Conservation (phyloP, 2,888 invertebrate genomes). For the Cheilosia vulpina region DNA sequence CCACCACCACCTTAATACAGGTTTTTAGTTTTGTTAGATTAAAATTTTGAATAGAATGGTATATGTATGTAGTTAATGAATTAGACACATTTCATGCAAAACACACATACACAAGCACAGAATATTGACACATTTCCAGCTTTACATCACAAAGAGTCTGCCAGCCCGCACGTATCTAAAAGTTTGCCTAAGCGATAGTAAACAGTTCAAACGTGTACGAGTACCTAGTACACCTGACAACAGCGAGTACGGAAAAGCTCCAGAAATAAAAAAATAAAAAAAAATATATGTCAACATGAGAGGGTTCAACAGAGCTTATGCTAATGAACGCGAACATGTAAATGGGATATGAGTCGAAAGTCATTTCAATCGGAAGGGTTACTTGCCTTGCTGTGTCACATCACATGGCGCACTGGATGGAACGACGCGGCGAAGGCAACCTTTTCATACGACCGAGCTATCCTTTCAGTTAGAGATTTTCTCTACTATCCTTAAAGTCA, state of each 20-base stretch:
- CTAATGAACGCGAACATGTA: conserved; percentile 36
- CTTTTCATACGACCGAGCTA: conserved; percentile 6
- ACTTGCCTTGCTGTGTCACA: conserved; percentile 52
- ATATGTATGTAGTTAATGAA: conserved; percentile 60
- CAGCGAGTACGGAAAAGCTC: neutral
- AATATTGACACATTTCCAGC: conserved; percentile 40
- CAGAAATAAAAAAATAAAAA: neutral
- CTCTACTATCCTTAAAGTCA: conserved; percentile 7
- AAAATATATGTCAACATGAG: conserved; percentile 10
- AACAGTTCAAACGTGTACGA: neutral
- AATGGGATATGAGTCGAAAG: conserved; percentile 34
- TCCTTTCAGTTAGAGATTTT: conserved; percentile 11
- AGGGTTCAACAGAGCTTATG: conserved; percentile 29
- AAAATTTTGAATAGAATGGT: conserved; percentile 51
- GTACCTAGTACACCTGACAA: conserved; percentile 7
- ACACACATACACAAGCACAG: conserved; percentile 13
- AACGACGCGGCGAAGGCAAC: conserved; percentile 2
- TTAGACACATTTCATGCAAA: conserved; percentile 58
- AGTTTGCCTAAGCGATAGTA: neutral
- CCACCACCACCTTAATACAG: conserved; percentile 48
- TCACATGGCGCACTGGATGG: conserved; percentile 30
- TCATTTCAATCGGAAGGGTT: conserved; percentile 57
- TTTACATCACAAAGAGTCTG: conserved; percentile 16
- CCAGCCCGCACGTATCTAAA: conserved; percentile 7
- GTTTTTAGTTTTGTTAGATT: conserved; percentile 52